A percentile compares a stretch with the other conserved stretches of the same genome.
Conservation (phyloP, 2,797 vertebrate species). For the Sebastes trivittatus region DNA sequence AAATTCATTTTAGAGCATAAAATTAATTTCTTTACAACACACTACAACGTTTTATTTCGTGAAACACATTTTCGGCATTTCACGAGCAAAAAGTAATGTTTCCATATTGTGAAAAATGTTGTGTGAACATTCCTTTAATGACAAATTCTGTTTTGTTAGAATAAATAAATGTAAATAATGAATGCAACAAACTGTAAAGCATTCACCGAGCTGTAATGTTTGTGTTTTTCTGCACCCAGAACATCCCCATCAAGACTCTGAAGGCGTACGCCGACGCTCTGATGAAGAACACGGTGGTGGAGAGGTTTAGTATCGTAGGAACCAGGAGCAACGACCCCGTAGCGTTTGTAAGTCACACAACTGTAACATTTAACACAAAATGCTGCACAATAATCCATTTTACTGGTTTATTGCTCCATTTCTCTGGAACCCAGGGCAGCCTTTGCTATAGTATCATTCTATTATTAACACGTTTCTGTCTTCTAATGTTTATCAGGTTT, state of each 20-base stretch:
- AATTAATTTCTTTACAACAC: background rate
- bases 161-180: background rate
- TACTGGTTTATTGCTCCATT: background rate
- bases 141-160: background rate
- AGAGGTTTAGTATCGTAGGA: conserved; percentile 95
- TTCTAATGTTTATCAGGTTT: background rate
- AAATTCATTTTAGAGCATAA: background rate
- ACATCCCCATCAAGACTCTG: conserved; percentile 92
- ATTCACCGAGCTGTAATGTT: background rate
- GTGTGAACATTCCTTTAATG: background rate
- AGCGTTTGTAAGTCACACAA: conserved; percentile 87
- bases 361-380: background rate
- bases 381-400: background rate
- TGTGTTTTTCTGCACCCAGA: conserved; percentile 78
- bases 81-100: background rate
- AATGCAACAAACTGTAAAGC: background rate
- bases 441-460: background rate
- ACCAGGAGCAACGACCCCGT: conserved; percentile 96
- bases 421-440: background rate
- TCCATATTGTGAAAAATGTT: background rate
- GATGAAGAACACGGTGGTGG: conserved; percentile 89
- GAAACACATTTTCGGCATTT: background rate
- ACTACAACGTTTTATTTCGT: background rate
- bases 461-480: background rate
- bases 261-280: conserved; percentile 93